Conservation (phyloP, 1,140 invertebrate species). For the Aphaenogaster ashmeadi region DNA sequence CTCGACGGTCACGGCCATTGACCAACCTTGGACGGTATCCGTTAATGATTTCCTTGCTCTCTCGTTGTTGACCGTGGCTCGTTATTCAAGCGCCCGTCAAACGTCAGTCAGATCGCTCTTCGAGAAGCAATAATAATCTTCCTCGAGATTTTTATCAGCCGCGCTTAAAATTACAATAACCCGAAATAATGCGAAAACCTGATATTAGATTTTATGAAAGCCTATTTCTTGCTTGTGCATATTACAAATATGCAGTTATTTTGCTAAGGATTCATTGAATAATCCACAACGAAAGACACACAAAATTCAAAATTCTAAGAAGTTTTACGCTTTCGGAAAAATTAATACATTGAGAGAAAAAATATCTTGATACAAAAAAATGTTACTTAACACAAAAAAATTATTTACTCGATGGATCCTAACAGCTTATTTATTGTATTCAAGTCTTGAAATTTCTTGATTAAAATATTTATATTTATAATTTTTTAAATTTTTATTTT, state of each 20-base stretch:
- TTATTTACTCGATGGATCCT: too few species aligned
- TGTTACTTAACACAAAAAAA: too few species aligned
- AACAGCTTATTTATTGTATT: too few species aligned
- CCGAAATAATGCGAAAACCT: neutral
- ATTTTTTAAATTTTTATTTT: too few species aligned
- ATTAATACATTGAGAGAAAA: neutral
- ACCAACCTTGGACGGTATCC: constrained; percentile 72
- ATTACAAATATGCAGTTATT: neutral
- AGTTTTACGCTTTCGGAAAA: neutral
- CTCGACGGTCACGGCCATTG: constrained; percentile 72
- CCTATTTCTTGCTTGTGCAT: neutral
- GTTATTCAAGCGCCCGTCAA: constrained; percentile 38
- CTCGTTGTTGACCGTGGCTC: constrained; percentile 57
- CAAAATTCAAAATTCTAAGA: neutral
- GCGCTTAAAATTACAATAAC: neutral
- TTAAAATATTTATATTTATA: too few species aligned
- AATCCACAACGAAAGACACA: neutral
- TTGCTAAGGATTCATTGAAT: neutral
- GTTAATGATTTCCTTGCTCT: constrained; percentile 73
- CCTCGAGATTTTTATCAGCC: neutral
- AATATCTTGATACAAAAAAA: too few species aligned
- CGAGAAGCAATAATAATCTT: constrained; percentile 3
- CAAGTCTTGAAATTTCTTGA: too few species aligned
- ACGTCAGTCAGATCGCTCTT: constrained; percentile 36
- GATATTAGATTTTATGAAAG: neutral